A percentile compares a stretch with the other conserved stretches of the same genome.
phyloP scores from a whole-genome alignment of 2,113 vertebrate genomes.

The Catharus bicknelli region DNA sequence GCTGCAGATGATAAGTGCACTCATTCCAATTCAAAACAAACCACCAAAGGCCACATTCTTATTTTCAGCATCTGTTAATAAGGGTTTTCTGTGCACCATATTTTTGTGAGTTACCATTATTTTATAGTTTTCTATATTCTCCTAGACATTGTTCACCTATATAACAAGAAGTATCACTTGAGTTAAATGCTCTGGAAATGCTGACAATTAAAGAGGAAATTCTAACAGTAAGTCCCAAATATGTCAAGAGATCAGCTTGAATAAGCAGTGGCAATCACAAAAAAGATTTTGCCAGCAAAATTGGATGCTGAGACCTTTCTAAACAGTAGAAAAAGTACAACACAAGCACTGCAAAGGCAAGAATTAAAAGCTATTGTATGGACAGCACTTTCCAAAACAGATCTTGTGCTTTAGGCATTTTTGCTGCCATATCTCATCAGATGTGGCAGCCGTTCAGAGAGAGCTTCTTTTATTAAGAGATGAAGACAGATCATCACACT shows the following conservation, averaged over 20 bases:
- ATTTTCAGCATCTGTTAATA: background rate
- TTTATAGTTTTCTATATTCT: background rate
- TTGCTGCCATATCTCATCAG: background rate
- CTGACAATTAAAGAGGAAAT: background rate
- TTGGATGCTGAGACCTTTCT: background rate
- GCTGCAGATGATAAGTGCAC: background rate
- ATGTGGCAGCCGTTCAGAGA: background rate
- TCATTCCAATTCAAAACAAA: background rate
- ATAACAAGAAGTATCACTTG: background rate
- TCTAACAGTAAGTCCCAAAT: background rate
- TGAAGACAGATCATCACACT: background rate
- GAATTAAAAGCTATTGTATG: background rate
- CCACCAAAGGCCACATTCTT: background rate
- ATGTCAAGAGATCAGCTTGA: background rate
- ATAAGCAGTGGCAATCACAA: background rate
- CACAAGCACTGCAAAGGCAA: background rate
- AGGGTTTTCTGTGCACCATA: fast-evolving
- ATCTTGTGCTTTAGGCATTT: background rate
- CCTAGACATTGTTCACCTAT: background rate
- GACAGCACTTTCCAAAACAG: background rate
- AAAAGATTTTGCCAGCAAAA: background rate
- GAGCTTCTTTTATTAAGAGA: background rate
- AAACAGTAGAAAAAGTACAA: background rate
- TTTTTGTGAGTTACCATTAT: background rate
- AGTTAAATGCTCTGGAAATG: background rate